Evolutionary conservation across 2,888 invertebrate genomes (phyloP).

Genomic region (Dugesia japonica): DNA sequence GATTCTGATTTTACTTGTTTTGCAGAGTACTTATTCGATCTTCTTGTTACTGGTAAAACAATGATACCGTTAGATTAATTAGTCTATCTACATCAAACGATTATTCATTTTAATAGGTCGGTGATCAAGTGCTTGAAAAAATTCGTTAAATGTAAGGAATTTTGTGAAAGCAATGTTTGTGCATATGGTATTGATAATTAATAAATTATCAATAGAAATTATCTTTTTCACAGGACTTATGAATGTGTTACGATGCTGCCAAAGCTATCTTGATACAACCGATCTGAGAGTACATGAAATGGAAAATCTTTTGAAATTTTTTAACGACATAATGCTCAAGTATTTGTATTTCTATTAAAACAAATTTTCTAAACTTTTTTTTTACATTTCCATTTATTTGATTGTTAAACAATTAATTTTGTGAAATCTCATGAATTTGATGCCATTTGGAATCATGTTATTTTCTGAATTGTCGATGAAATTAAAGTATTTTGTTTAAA

Average conservation of each 20-base stretch:
- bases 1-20: too few species aligned
- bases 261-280: neutral
- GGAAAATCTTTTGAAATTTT: neutral
- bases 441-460: too few species aligned
- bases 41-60: neutral
- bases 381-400: too few species aligned
- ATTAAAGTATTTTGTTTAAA: too few species aligned
- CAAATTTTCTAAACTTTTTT: too few species aligned
- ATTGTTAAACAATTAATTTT: too few species aligned
- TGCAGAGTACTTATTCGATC: slow-evolving; percentile 6
- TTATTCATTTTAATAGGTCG: neutral
- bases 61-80: neutral
- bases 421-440: too few species aligned
- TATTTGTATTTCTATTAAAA: too few species aligned
- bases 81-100: neutral
- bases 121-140: neutral
- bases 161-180: neutral
- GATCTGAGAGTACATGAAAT: neutral
- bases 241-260: neutral
- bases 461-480: too few species aligned
- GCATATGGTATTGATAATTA: neutral
- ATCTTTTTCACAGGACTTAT: neutral
- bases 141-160: neutral
- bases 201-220: too few species aligned
- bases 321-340: neutral